phyloP scores from a whole-genome alignment of 2,797 vertebrate genomes.

The Gorsachius magnificus region DNA sequence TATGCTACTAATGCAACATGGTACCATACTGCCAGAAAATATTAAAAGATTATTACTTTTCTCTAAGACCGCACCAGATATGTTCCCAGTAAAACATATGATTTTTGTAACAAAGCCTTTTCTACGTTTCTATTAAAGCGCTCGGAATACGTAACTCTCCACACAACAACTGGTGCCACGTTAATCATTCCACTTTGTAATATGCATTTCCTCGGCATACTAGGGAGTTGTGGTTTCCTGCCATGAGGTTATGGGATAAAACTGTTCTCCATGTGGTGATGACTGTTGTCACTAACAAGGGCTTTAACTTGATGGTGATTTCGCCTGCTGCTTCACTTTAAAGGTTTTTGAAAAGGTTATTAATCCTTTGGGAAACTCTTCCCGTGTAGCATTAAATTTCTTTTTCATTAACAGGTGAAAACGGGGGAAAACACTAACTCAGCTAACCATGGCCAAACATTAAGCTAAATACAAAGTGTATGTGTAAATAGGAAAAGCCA shows the following conservation, averaged over 20 bases:
- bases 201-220: constrained; percentile 47
- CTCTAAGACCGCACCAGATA: constrained; percentile 61
- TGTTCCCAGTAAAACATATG: constrained; percentile 22
- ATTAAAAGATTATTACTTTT: constrained; percentile 75
- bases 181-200: constrained; percentile 39
- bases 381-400: constrained; percentile 43
- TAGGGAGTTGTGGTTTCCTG: constrained; percentile 60
- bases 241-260: constrained; percentile 52
- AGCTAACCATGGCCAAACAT: constrained; percentile 22
- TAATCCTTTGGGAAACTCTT: constrained; percentile 63
- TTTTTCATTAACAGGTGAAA: constrained; percentile 48
- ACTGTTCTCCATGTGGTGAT: constrained; percentile 60
- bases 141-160: neutral
- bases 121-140: constrained; percentile 13
- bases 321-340: constrained; percentile 65
- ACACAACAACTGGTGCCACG: neutral
- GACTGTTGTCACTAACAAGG: constrained; percentile 59
- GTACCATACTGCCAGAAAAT: constrained; percentile 68
- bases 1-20: constrained; percentile 62
- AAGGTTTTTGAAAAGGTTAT: constrained; percentile 58
- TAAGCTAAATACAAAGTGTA: constrained; percentile 1
- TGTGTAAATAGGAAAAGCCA: neutral
- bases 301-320: constrained; percentile 70
- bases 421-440: constrained; percentile 52
- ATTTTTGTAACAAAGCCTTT: constrained; percentile 37